Base-by-base conservation (phyloP, 2,888 invertebrate genomes). In the Morpho helenor region DNA sequence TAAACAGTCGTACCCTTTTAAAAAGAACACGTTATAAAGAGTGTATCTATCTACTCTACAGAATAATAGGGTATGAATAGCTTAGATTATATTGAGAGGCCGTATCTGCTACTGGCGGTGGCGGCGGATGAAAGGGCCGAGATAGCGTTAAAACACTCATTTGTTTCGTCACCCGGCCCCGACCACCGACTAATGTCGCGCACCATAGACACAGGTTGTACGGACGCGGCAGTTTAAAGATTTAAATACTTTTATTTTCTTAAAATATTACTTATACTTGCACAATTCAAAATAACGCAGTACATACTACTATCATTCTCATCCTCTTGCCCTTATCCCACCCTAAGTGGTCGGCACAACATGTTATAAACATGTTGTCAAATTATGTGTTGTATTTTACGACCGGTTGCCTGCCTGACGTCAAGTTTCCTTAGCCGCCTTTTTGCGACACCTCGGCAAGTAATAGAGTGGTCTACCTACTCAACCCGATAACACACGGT, bases 121-220 rank as follows among this genome's bases (percentile, higher is more conserved):
- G 52, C 84, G 81, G 82, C 72, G 68, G 82, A 84, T 89, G 78
- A 88, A 84, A 87, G 82, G 66, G 49, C 52, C 46, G 65, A 75
- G 90, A 91, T 90, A 88, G 84, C 82, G 86, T 78, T 89, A 87
- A 90, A 89, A 89, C 87, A 87, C 84, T 88, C 91, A 91, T 91
- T 91, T 90, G 89, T 88, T 85, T 84, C 87, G 87, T 88, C 89
- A 87, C 75, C 71, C 66, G 68, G 65, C 78, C 31, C 76, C 77
- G 74, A 72, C 77, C 78, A 75, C 76, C 75, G 71, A 66, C 73
- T 77, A 74, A 74, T 73, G 72, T 64, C 65, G 54, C 64, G 65
- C 23, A 59, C 16, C 53, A 64, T 59, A 56, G 44, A 49, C 46
- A 39, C 23, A 8, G 39, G 22, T 41, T 40, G 31, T 47, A 54